Evolutionary conservation across 2,797 vertebrate genomes (phyloP).

Genomic region (Megalops cyprinoides): DNA sequence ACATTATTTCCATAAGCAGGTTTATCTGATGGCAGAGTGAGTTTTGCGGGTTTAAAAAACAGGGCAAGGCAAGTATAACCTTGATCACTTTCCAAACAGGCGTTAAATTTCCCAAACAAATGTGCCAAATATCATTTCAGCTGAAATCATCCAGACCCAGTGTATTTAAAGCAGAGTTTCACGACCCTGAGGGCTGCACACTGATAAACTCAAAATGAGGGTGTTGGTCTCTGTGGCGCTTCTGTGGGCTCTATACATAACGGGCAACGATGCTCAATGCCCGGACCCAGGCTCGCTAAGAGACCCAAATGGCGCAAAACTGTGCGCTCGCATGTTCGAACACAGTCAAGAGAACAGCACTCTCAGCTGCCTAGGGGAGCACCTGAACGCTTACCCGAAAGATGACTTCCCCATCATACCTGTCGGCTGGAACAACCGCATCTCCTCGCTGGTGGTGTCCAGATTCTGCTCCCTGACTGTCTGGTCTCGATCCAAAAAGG

Average conservation of each 20-base stretch:
- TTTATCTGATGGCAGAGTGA: no score
- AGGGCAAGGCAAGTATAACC: not conserved
- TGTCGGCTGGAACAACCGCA: not conserved
- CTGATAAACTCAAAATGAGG: not conserved
- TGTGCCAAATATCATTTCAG: not conserved
- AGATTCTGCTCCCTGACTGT: constrained; percentile 57
- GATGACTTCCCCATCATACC: constrained; percentile 61
- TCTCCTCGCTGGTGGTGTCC: constrained; percentile 70
- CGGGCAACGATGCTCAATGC: constrained; percentile 44
- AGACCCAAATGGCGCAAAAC: constrained; percentile 14
- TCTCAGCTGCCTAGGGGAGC: constrained; percentile 53
- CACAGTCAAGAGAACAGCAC: constrained; percentile 64
- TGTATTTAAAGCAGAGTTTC: not conserved
- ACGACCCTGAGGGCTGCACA: not conserved
- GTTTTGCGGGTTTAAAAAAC: no score
- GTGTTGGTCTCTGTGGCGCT: not conserved
- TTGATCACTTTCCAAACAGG: not conserved
- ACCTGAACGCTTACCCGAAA: constrained; percentile 6
- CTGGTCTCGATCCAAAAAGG: constrained; percentile 55
- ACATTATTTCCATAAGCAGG: no score
- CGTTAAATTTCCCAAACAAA: constrained; percentile 3
- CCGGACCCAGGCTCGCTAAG: constrained; percentile 37
- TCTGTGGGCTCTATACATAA: not conserved
- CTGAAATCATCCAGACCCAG: not conserved
- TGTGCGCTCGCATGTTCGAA: constrained; percentile 61